Evolutionary conservation across 1,140 invertebrate genomes (phyloP).

Genomic region (Palaemon carinicauda): DNA sequence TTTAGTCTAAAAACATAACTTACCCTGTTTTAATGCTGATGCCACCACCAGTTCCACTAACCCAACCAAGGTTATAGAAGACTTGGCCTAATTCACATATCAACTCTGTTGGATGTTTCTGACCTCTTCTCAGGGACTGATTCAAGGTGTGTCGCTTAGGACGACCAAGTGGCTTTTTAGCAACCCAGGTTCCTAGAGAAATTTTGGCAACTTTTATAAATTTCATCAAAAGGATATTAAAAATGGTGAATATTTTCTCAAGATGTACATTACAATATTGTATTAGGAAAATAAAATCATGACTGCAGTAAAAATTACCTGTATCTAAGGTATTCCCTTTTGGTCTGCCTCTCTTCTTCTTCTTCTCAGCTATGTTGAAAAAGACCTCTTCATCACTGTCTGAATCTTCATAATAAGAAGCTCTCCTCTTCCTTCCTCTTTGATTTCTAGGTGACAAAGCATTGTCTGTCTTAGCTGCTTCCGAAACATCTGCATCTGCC

Average conservation of each 20-base stretch:
- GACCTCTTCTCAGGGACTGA: neutral
- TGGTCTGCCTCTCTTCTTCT: slow-evolving; percentile 13
- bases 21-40: slow-evolving; percentile 90
- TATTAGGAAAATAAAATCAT: neutral
- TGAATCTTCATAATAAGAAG: slow-evolving; percentile 10
- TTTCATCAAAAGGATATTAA: neutral
- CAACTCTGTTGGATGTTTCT: slow-evolving; percentile 83
- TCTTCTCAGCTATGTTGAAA: neutral
- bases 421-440: slow-evolving; percentile 14
- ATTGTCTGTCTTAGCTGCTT: neutral
- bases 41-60: slow-evolving; percentile 91
- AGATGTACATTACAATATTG: too few species aligned
- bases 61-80: slow-evolving; percentile 95
- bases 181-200: slow-evolving; percentile 9
- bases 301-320: neutral
- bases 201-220: neutral
- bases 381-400: neutral
- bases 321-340: slow-evolving; percentile 18
- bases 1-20: slow-evolving; percentile 56
- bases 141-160: neutral
- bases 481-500: neutral
- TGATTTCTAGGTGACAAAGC: neutral
- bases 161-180: slow-evolving; percentile 17
- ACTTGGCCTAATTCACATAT: slow-evolving; percentile 88
- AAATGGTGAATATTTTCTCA: neutral